phyloP scores from a whole-genome alignment of 2,888 invertebrate species.

The Bombyx huttoni region DNA sequence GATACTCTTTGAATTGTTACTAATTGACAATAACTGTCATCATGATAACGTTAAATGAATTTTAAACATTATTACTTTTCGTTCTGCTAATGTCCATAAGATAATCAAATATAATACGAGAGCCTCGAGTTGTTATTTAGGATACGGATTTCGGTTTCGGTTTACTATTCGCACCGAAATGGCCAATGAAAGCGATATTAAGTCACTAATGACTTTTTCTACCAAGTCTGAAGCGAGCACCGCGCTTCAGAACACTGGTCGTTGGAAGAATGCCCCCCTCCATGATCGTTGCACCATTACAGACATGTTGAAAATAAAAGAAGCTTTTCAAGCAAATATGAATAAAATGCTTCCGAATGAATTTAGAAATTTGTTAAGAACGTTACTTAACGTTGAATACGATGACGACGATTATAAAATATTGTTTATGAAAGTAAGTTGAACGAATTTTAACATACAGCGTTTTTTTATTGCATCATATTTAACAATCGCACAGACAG shows the following conservation, averaged over 20 bases:
- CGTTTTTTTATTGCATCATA: no score
- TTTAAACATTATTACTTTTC: no score
- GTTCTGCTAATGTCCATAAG: no score
- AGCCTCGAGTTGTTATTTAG: no score
- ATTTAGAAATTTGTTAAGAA: constrained; percentile 48
- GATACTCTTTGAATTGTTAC: no score
- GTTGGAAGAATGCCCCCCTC: constrained; percentile 39
- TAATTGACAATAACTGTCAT: no score
- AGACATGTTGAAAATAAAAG: constrained; percentile 57
- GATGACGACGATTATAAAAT: constrained; percentile 73
- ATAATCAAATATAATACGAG: no score
- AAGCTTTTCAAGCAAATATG: constrained; percentile 48
- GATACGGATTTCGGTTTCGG: no score
- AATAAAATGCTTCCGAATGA: constrained; percentile 48
- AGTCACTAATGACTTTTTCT: constrained; percentile 36
- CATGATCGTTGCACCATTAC: constrained; percentile 52
- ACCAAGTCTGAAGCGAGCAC: constrained; percentile 47
- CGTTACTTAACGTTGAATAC: constrained; percentile 58
- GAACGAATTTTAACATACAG: no score
- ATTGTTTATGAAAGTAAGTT: constrained; percentile 74
- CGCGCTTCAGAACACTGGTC: constrained; percentile 17
- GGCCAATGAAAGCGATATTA: constrained; percentile 43
- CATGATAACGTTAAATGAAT: no score
- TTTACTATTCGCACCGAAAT: constrained; percentile 13
- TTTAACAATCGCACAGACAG: no score